phyloP scores from a whole-genome alignment of 2,113 vertebrate genomes.

The Phalacrocorax brasilianus region DNA sequence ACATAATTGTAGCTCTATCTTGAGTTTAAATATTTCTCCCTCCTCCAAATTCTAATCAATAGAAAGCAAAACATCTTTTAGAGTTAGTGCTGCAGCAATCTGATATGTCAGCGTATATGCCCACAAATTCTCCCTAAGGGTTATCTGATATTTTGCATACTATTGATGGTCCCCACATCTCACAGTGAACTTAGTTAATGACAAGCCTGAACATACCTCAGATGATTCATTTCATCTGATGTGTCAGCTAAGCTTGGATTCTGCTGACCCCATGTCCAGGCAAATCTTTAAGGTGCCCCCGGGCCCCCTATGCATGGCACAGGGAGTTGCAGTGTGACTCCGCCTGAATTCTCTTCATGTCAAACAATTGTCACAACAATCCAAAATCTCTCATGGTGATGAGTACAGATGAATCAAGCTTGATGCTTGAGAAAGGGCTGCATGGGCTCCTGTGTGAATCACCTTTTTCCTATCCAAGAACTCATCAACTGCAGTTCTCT shows the following conservation, averaged over 20 bases:
- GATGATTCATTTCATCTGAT: not conserved
- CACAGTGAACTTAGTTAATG: not conserved
- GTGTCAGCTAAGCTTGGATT: not conserved
- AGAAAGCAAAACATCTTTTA: constrained; percentile 16
- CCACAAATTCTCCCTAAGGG: not conserved
- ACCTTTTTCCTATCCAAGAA: constrained; percentile 38
- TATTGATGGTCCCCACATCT: not conserved
- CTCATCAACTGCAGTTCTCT: not conserved
- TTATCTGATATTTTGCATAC: not conserved
- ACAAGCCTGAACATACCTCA: not conserved
- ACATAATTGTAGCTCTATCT: constrained; percentile 39
- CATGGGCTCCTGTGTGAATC: constrained; percentile 3
- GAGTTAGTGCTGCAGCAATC: not conserved
- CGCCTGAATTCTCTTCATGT: not conserved
- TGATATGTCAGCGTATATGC: not conserved
- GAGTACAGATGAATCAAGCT: not conserved
- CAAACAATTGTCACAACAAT: not conserved
- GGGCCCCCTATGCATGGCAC: not conserved
- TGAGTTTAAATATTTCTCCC: constrained; percentile 16
- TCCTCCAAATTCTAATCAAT: constrained; percentile 35
- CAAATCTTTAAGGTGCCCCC: not conserved
- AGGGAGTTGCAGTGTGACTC: not conserved
- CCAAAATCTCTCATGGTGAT: not conserved
- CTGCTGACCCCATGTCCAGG: not conserved
- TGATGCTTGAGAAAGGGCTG: not conserved